Percentiles rank a stretch among this genome's conserved stretches.
phyloP scores from a whole-genome alignment of 2,113 vertebrate genomes.

The Chunga burmeisteri region DNA sequence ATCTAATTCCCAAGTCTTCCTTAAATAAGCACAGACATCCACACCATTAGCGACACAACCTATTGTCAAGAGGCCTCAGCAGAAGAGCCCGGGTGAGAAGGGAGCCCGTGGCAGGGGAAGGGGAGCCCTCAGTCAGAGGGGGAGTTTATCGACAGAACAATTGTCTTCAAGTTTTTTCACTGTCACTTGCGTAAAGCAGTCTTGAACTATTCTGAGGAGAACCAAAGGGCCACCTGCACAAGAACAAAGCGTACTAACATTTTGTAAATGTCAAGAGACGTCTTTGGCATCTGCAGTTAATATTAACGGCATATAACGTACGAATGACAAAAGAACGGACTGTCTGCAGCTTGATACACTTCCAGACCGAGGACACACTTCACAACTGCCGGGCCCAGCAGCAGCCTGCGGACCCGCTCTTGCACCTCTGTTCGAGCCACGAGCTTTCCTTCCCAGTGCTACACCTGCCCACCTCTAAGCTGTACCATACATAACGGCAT shows the following conservation, averaged over 20 bases:
- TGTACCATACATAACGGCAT: rapidly evolving
- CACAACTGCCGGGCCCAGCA: not conserved
- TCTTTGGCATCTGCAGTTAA: not conserved
- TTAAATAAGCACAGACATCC: not conserved
- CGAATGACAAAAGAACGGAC: not conserved
- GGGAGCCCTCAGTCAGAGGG: not conserved
- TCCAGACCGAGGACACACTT: rapidly evolving
- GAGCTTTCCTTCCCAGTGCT: not conserved
- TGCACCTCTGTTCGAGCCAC: not conserved
- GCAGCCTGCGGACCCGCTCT: not conserved
- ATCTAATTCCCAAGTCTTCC: not conserved
- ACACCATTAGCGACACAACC: not conserved
- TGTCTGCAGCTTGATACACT: not conserved
- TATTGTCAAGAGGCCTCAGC: not conserved
- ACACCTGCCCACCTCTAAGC: not conserved
- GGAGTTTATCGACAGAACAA: not conserved
- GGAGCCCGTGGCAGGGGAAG: not conserved
- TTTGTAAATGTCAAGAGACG: conserved; percentile 29
- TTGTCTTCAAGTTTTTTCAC: not conserved
- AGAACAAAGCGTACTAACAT: not conserved
- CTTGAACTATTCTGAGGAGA: not conserved
- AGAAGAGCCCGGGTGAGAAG: not conserved
- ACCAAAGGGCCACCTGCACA: not conserved
- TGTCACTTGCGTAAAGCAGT: not conserved
- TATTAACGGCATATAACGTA: not conserved